Conservation (phyloP, 2,113 vertebrate genomes). For the Entomyzon cyanotis region DNA sequence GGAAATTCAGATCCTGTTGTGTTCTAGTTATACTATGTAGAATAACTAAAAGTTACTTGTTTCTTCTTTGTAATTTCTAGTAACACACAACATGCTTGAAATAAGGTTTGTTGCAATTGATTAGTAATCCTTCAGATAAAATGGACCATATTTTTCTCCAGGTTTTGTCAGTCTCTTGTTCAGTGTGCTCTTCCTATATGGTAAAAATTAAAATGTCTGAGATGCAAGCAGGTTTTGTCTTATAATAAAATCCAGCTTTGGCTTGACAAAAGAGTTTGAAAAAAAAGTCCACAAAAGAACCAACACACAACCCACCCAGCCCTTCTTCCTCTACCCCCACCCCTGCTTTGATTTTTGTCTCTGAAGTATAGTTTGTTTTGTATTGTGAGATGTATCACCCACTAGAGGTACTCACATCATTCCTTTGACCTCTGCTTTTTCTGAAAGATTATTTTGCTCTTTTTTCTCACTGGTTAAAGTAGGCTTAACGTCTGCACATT, state of each 20-base stretch:
- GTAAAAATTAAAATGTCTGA: neutral
- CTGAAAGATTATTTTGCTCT: neutral
- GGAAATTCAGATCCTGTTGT: neutral
- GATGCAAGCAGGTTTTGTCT: neutral
- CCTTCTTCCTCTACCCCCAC: accelerated
- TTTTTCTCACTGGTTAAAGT: neutral
- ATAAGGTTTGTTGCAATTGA: neutral
- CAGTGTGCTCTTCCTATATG: neutral
- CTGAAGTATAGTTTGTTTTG: neutral
- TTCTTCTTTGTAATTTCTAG: neutral
- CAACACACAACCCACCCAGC: neutral
- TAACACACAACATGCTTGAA: neutral
- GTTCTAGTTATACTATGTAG: neutral
- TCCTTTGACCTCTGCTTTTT: neutral
- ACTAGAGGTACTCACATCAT: neutral
- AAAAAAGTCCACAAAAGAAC: neutral
- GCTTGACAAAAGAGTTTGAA: neutral
- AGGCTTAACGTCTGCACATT: neutral
- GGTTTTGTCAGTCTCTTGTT: neutral
- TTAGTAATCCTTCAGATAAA: neutral
- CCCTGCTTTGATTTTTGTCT: accelerated
- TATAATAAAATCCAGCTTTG: neutral
- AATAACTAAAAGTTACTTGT: neutral
- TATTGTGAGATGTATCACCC: neutral
- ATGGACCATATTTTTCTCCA: neutral